Conservation (phyloP, 2,113 vertebrate species). For the Paramisgurnus dabryanus region DNA sequence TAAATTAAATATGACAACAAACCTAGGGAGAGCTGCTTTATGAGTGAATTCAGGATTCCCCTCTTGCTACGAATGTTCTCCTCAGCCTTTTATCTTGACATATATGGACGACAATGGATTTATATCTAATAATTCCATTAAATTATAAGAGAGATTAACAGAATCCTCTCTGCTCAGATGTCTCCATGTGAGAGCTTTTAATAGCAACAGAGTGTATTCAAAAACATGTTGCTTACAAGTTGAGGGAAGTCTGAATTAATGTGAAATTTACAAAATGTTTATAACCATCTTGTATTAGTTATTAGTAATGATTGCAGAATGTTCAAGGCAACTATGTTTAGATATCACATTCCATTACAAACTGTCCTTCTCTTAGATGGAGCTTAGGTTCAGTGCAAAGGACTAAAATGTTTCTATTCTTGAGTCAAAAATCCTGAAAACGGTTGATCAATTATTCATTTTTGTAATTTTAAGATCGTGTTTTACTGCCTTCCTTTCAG, state of each 20-base stretch:
- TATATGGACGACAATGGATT: background rate
- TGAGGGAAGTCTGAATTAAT: slow-evolving; percentile 17
- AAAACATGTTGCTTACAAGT: background rate
- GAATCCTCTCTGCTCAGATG: background rate
- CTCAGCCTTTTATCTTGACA: slow-evolving; percentile 8
- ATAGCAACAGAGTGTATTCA: background rate
- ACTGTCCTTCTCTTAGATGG: background rate
- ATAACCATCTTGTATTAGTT: background rate
- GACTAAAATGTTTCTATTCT: background rate
- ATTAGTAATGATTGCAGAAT: background rate
- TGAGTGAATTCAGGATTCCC: slow-evolving; percentile 13
- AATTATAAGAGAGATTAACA: slow-evolving; percentile 8
- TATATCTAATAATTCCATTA: background rate
- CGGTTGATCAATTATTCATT: background rate
- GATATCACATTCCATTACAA: background rate
- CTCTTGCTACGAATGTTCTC: slow-evolving; percentile 1
- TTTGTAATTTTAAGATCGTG: too few species aligned
- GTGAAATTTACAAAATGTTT: background rate
- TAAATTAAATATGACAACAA: slow-evolving; percentile 33
- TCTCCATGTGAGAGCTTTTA: background rate
- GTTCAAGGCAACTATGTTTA: background rate
- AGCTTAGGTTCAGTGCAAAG: too few species aligned
- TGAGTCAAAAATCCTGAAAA: background rate
- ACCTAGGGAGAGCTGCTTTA: slow-evolving; percentile 8
- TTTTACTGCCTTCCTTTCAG: background rate